Percentiles rank a stretch among this genome's conserved stretches.
Evolutionary conservation across 2,113 vertebrate species (phyloP).

Genomic region (Turdus rufiventris): DNA sequence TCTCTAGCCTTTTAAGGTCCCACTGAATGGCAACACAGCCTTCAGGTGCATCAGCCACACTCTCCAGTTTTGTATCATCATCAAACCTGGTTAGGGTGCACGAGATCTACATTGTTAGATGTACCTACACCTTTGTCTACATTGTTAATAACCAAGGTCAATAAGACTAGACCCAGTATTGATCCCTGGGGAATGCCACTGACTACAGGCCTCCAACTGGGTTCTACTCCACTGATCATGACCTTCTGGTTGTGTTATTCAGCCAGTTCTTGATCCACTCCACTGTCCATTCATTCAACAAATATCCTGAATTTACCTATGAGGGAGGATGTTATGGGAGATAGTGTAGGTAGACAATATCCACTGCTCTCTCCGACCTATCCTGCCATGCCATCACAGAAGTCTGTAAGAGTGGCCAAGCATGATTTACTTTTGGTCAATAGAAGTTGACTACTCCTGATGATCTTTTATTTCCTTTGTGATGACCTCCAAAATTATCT

Average conservation of each 20-base stretch:
- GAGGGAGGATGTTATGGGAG: background rate
- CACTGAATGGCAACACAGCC: background rate
- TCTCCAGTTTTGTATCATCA: background rate
- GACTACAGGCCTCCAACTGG: background rate
- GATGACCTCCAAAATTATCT: background rate
- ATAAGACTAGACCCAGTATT: background rate
- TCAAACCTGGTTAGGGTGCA: background rate
- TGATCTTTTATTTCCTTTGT: background rate
- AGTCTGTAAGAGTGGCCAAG: background rate
- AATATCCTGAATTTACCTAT: background rate
- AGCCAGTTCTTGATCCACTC: background rate
- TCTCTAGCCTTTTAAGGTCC: background rate
- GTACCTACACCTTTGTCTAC: too few species aligned
- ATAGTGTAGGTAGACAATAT: background rate
- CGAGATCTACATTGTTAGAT: background rate
- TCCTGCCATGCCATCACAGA: background rate
- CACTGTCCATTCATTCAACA: background rate
- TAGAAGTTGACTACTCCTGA: background rate
- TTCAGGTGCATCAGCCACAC: background rate
- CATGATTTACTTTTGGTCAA: background rate
- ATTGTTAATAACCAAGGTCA: background rate
- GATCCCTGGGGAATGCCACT: background rate
- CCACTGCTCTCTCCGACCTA: accelerated
- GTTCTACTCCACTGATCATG: background rate
- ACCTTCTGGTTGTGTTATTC: background rate